Conservation (phyloP, 1,140 invertebrate species). For the Drosophila virilis region DNA sequence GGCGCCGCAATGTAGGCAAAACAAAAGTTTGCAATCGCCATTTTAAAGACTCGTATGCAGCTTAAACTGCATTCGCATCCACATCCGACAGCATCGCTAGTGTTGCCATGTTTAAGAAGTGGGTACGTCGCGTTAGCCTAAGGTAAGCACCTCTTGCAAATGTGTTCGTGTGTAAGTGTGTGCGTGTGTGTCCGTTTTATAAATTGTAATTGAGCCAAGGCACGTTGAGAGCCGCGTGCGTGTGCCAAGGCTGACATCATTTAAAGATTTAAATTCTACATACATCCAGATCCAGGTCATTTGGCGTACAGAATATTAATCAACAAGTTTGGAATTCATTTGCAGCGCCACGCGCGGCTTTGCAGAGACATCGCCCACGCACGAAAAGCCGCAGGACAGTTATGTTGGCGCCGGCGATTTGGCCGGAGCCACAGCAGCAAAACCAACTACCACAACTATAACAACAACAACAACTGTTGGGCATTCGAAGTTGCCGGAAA, state of each 20-base stretch:
- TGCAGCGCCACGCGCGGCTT: constrained; percentile 75
- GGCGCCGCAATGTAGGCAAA: constrained; percentile 43
- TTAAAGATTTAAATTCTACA: constrained; percentile 40
- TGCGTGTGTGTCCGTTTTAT: constrained; percentile 34
- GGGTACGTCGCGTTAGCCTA: constrained; percentile 80
- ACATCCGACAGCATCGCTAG: constrained; percentile 30
- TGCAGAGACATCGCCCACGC: constrained; percentile 72
- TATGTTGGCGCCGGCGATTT: constrained; percentile 23
- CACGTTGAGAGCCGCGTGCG: constrained; percentile 1
- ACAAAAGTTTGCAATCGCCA: constrained; percentile 28
- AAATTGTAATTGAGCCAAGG: constrained; percentile 56
- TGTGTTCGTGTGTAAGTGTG: constrained; percentile 8
- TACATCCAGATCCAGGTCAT: not conserved
- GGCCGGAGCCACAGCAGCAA: constrained; percentile 16
- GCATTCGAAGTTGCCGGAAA: constrained; percentile 55
- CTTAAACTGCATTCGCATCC: constrained; percentile 20
- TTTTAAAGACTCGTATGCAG: constrained; percentile 33
- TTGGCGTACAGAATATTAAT: constrained; percentile 31
- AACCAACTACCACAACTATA: constrained; percentile 11
- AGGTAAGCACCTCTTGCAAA: constrained; percentile 66
- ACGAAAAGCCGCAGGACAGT: constrained; percentile 65
- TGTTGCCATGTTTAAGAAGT: constrained; percentile 79
- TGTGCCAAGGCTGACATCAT: constrained; percentile 58
- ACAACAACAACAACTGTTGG: constrained; percentile 5
- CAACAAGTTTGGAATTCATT: constrained; percentile 52